phyloP scores from a whole-genome alignment of 2,113 vertebrate species.

The Nanorana parkeri region DNA sequence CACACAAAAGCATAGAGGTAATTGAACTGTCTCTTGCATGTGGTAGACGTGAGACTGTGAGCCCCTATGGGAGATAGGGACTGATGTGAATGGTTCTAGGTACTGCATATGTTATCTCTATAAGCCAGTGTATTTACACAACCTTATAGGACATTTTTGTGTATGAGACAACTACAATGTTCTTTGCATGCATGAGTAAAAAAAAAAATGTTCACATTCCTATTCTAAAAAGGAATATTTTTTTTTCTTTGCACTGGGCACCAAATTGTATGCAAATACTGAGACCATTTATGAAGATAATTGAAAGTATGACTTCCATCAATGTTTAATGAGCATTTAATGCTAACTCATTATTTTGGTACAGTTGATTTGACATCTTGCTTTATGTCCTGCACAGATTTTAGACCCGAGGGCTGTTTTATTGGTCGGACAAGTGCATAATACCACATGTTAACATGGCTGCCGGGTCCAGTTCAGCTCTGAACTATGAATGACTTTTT shows the following conservation, averaged over 20 bases:
- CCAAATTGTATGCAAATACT: slow-evolving; percentile 62
- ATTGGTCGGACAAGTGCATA: slow-evolving; percentile 61
- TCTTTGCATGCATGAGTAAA: no score
- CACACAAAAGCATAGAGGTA: no score
- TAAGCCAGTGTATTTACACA: no score
- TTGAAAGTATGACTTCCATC: slow-evolving; percentile 77
- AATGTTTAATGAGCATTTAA: slow-evolving; percentile 83
- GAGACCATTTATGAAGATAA: slow-evolving; percentile 75
- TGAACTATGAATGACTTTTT: slow-evolving; percentile 65
- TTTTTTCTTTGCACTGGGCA: slow-evolving; percentile 58
- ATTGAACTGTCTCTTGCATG: no score
- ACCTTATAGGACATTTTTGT: no score
- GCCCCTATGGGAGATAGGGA: no score
- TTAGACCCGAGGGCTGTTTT: slow-evolving; percentile 65
- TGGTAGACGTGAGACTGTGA: no score
- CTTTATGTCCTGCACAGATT: slow-evolving; percentile 67
- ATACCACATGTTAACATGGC: slow-evolving; percentile 59
- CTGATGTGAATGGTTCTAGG: no score
- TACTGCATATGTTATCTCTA: no score
- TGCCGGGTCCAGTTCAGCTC: slow-evolving; percentile 54
- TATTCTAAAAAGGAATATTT: background rate
- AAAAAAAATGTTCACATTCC: no score
- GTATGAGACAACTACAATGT: no score
- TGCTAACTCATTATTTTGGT: slow-evolving; percentile 76
- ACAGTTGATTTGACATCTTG: slow-evolving; percentile 77